Evolutionary conservation across 2,888 invertebrate genomes (phyloP).

Genomic region (Leucophenga montana): DNA sequence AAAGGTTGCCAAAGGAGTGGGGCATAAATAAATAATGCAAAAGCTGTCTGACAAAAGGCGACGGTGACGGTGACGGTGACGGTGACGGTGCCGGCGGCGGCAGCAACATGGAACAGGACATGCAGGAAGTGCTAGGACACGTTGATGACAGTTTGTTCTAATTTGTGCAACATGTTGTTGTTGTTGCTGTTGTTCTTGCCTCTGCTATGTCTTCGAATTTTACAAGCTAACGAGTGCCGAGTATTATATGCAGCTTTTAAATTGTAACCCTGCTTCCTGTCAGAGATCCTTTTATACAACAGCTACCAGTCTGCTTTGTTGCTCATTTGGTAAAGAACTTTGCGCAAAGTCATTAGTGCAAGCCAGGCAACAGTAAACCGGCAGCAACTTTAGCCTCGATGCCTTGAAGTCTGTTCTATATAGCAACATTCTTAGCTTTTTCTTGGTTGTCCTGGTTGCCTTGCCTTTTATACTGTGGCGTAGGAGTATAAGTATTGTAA

Average conservation of each 20-base stretch:
- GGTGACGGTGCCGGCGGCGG: too few species aligned
- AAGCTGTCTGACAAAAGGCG: constrained; percentile 5
- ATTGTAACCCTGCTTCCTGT: too few species aligned
- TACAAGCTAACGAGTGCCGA: not conserved
- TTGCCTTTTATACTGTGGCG: too few species aligned
- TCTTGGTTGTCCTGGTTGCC: not conserved
- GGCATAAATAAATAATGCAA: constrained; percentile 21
- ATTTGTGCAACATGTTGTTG: constrained; percentile 19
- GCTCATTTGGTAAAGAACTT: constrained; percentile 11
- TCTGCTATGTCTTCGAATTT: not conserved
- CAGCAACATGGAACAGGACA: constrained; percentile 4
- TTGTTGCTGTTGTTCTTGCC: not conserved
- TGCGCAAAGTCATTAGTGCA: constrained; percentile 18
- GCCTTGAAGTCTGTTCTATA: not conserved
- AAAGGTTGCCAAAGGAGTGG: constrained; percentile 4
- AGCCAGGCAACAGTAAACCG: not conserved
- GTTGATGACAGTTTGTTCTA: constrained; percentile 60
- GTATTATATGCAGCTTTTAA: not conserved
- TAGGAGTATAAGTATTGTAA: too few species aligned
- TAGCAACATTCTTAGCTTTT: too few species aligned
- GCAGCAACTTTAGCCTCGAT: constrained; percentile 1
- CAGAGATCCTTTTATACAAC: not conserved
- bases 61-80: too few species aligned
- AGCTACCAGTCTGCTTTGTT: not conserved
- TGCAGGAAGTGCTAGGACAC: constrained; percentile 42